Evolutionary conservation across 30 jellyfish, hydroid and myxozoan species (phyloP).

Genomic region (Haliclystus octoradiatus): DNA sequence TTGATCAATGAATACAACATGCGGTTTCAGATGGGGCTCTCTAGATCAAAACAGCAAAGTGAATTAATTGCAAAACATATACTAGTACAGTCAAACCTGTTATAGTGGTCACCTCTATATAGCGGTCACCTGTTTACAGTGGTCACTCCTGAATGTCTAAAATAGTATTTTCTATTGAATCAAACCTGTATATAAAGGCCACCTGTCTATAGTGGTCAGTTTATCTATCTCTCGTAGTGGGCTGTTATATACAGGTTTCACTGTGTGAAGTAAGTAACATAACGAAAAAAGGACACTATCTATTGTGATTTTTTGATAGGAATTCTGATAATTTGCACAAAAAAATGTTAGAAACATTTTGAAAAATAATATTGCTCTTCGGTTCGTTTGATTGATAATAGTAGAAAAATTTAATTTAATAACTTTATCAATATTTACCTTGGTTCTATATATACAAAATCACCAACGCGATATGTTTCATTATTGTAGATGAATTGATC

Average conservation of each 20-base stretch:
- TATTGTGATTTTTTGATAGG: no score
- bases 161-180: background rate
- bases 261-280: no score
- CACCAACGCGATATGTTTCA: conserved; percentile 60
- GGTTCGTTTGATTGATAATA: background rate
- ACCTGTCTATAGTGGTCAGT: no score
- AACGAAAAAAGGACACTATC: no score
- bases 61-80: background rate
- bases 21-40: conserved; percentile 49
- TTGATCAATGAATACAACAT: conserved; percentile 75
- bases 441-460: conserved; percentile 65
- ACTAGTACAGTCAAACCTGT: no score
- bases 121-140: no score
- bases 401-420: background rate
- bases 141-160: background rate
- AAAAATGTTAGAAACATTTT: no score
- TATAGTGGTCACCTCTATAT: no score
- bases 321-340: no score
- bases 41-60: conserved; percentile 3
- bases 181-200: no score
- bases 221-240: no score
- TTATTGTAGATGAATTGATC: conserved; percentile 25
- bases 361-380: background rate
- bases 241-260: no score
- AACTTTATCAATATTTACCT: conserved; percentile 20